Percentiles rank a stretch among this genome's conserved stretches.
Evolutionary conservation across 2,797 vertebrate species (phyloP).

Genomic region (Limosa lapponica): DNA sequence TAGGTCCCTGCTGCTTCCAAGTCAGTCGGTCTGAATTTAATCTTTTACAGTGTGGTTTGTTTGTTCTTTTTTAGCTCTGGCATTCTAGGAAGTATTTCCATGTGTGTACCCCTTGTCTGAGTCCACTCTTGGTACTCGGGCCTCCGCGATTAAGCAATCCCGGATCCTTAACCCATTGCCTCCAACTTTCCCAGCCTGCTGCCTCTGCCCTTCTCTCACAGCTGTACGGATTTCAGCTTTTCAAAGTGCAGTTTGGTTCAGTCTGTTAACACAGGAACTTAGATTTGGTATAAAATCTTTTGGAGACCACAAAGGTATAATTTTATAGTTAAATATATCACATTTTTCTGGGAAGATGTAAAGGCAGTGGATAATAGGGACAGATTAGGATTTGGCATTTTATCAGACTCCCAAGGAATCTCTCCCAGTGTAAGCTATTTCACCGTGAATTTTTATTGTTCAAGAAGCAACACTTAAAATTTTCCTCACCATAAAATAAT

Average conservation of each 20-base stretch:
- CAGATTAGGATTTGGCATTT: slow-evolving; percentile 18
- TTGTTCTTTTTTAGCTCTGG: neutral
- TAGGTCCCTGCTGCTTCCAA: neutral
- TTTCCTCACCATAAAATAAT: neutral
- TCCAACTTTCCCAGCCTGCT: neutral
- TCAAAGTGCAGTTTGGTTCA: neutral
- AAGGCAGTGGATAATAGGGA: neutral
- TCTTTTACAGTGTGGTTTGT: neutral
- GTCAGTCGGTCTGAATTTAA: neutral
- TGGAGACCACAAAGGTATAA: neutral
- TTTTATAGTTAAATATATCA: slow-evolving; percentile 12
- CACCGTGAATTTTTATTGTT: neutral
- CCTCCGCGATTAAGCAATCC: neutral
- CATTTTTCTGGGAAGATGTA: neutral
- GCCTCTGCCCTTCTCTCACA: neutral
- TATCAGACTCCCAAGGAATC: neutral
- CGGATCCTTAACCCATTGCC: neutral
- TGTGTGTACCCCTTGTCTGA: neutral
- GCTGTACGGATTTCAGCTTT: neutral
- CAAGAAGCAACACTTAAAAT: neutral
- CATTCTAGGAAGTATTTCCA: slow-evolving; percentile 14
- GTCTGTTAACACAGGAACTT: neutral
- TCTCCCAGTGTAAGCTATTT: neutral
- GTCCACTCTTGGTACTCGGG: neutral
- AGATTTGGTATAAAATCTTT: neutral